Percentiles rank a stretch among this genome's conserved stretches.
Conservation (phyloP, 2,888 invertebrate genomes). For the Sarcophaga rosellei region DNA sequence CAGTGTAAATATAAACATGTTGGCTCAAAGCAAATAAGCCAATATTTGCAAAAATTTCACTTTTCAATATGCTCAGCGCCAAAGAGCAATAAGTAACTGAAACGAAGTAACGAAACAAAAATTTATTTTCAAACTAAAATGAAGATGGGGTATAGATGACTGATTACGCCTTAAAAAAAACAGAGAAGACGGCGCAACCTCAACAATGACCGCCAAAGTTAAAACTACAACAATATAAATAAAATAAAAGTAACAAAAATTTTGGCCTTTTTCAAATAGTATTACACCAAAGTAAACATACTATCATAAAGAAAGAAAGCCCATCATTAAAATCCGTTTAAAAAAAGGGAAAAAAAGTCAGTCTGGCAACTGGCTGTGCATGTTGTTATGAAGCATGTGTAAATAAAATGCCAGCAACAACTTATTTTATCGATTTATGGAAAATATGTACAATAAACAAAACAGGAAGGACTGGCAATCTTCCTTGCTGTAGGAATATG, state of each 20-base stretch:
- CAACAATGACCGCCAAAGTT: neutral
- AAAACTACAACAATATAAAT: neutral
- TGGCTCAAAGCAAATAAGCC: slow-evolving; percentile 30
- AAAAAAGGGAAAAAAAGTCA: too few relatives aligned
- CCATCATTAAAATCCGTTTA: neutral
- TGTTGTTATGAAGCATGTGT: slow-evolving; percentile 14
- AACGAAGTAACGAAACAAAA: slow-evolving; percentile 3
- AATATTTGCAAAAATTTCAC: slow-evolving; percentile 61
- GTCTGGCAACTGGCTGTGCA: neutral
- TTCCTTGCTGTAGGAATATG: too few relatives aligned
- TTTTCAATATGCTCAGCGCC: slow-evolving; percentile 38
- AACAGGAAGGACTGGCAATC: neutral
- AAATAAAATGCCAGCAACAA: slow-evolving; percentile 1
- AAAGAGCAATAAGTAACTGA: slow-evolving; percentile 5
- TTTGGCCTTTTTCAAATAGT: slow-evolving; percentile 11
- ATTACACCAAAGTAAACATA: slow-evolving; percentile 25
- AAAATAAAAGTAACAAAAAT: neutral
- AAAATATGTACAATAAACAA: neutral
- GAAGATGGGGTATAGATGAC: slow-evolving; percentile 45
- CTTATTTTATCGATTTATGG: slow-evolving; percentile 2
- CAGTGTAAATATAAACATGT: slow-evolving; percentile 1
- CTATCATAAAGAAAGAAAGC: slow-evolving; percentile 3
- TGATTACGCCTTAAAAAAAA: slow-evolving; percentile 41
- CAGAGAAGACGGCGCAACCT: neutral
- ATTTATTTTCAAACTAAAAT: slow-evolving; percentile 16